These are phyloP conservation scores for Athene cunicularia DNA, from an alignment of 2,113 vertebrate species.

Conservation along the genomic window DNA sequence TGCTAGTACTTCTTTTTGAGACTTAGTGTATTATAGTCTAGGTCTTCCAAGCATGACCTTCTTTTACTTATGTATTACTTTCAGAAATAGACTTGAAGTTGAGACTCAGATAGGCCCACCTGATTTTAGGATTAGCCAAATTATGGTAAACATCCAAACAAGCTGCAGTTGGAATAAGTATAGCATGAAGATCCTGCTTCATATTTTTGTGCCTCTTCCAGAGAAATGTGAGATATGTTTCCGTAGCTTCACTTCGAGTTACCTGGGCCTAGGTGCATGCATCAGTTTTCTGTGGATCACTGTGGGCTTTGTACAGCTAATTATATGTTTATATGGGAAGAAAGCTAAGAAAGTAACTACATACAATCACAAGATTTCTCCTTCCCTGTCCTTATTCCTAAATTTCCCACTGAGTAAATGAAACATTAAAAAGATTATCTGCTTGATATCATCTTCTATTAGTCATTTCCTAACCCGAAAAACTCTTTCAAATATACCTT, in stretches of 20 bases:
- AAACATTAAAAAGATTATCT: not conserved
- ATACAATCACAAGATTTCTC: not conserved
- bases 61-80: not conserved
- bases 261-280: not conserved
- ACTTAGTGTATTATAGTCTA: not conserved
- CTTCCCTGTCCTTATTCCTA: not conserved
- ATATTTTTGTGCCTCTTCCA: not conserved
- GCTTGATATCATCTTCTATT: constrained; percentile 42
- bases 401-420: not conserved
- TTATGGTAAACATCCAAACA: not conserved
- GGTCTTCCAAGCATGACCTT: not conserved
- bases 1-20: not conserved
- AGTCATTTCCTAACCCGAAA: constrained; percentile 20
- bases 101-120: not conserved
- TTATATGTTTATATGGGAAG: not conserved
- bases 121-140: not conserved
- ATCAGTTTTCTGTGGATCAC: not conserved
- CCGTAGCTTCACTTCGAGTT: not conserved
- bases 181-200: not conserved
- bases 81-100: not conserved
- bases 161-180: fast-evolving
- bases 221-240: not conserved
- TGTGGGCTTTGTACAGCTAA: not conserved
- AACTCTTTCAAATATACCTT: constrained; percentile 1
- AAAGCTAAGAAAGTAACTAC: not conserved